Evolutionary conservation across 1,140 invertebrate species (phyloP).

Genomic region (Formica selysi): DNA sequence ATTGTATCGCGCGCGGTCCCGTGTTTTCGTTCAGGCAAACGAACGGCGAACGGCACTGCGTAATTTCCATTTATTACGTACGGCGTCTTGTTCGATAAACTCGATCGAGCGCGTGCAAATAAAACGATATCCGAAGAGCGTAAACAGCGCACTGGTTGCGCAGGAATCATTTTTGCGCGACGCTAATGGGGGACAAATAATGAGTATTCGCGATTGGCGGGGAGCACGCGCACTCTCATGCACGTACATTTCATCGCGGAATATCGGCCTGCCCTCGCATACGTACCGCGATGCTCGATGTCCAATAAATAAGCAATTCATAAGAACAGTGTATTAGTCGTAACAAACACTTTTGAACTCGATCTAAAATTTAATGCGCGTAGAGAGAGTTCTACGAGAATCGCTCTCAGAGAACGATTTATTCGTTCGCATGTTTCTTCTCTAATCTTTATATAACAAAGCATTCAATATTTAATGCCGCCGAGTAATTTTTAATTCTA

Average conservation of each 20-base stretch:
- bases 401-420: not conserved
- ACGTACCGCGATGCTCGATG: slow-evolving; percentile 6
- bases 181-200: not conserved
- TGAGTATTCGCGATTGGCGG: slow-evolving; percentile 6
- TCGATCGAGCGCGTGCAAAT: slow-evolving; percentile 17
- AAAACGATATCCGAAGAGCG: not conserved
- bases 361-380: not conserved
- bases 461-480: not conserved
- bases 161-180: slow-evolving; percentile 28
- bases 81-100: slow-evolving; percentile 44
- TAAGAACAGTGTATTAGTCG: not conserved
- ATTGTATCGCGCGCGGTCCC: slow-evolving; percentile 11
- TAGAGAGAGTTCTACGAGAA: not conserved
- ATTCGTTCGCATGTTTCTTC: not conserved
- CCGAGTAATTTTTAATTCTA: not conserved
- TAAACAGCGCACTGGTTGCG: not conserved
- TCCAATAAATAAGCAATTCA: slow-evolving; percentile 27
- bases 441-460: not conserved
- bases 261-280: not conserved
- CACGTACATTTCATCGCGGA: not conserved
- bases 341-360: slow-evolving; percentile 20
- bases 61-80: slow-evolving; percentile 49
- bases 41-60: slow-evolving; percentile 4
- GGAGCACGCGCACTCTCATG: not conserved
- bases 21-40: slow-evolving; percentile 33